A percentile compares a stretch with the other conserved stretches of the same genome.
phyloP scores from a whole-genome alignment of 2,888 invertebrate genomes.

The Poecilobothrus nobilitatus region DNA sequence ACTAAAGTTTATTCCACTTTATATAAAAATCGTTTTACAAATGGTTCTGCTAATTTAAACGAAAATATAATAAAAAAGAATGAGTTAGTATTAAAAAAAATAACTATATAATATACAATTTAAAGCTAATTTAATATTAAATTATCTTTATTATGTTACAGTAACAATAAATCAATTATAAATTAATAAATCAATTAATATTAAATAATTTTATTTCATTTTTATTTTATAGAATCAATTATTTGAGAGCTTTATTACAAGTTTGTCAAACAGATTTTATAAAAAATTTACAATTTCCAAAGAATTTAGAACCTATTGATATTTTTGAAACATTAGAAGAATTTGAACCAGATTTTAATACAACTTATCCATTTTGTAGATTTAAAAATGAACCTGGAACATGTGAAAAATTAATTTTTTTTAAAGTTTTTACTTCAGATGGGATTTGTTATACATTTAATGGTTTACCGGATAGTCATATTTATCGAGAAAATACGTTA shows the following conservation, averaged over 20 bases:
- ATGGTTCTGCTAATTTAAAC: slow-evolving; percentile 1
- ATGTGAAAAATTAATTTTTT: slow-evolving; percentile 52
- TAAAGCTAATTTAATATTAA: too few relatives aligned
- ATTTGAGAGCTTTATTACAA: slow-evolving; percentile 36
- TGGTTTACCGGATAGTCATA: slow-evolving; percentile 54
- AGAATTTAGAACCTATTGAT: slow-evolving; percentile 27
- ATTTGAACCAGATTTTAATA: slow-evolving; percentile 48
- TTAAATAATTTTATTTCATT: too few relatives aligned
- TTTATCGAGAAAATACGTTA: slow-evolving; percentile 9
- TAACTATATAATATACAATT: too few relatives aligned
- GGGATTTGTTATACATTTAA: slow-evolving; percentile 64
- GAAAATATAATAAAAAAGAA: background rate
- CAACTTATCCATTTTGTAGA: slow-evolving; percentile 50
- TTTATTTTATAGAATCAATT: slow-evolving; percentile 14
- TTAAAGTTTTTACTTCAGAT: slow-evolving; percentile 56
- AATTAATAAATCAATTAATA: too few relatives aligned
- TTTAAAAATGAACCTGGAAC: slow-evolving; percentile 47
- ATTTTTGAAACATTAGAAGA: slow-evolving; percentile 32
- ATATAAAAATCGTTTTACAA: background rate
- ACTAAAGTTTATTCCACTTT: background rate
- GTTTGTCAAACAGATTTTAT: slow-evolving; percentile 35
- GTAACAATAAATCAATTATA: too few relatives aligned
- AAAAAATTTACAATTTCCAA: slow-evolving; percentile 28
- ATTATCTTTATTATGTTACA: too few relatives aligned
- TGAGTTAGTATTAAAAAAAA: background rate